Evolutionary conservation across 2,888 invertebrate genomes (phyloP).

Genomic region (Orthonychiurus folsomi): DNA sequence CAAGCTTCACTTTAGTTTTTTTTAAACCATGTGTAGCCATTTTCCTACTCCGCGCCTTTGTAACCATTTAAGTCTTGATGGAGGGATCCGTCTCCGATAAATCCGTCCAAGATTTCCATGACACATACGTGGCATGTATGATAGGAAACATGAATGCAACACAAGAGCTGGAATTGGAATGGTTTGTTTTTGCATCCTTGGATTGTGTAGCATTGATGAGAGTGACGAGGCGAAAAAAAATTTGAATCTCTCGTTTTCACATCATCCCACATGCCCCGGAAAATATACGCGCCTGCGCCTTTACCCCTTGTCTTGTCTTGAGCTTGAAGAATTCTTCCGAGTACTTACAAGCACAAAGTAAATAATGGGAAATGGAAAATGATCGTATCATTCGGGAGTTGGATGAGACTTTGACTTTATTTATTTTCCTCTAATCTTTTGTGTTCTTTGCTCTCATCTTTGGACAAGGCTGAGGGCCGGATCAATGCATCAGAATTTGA

Average conservation of each 20-base stretch:
- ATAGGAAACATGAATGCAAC: too few species aligned
- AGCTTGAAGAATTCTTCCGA: not conserved
- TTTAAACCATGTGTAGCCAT: too few species aligned
- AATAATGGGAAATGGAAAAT: not conserved
- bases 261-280: too few species aligned
- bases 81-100: too few species aligned
- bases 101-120: too few species aligned
- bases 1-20: too few species aligned
- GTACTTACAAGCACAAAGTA: not conserved
- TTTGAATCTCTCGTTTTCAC: too few species aligned
- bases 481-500: too few species aligned
- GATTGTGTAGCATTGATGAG: not conserved
- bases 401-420: not conserved
- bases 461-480: not conserved
- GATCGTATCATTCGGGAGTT: not conserved
- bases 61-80: too few species aligned
- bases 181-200: not conserved
- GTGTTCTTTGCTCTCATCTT: not conserved
- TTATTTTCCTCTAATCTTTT: slow-evolving; percentile 1
- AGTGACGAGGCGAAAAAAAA: too few species aligned
- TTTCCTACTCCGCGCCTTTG: too few species aligned
- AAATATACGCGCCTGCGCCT: not conserved
- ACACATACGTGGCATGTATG: too few species aligned
- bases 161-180: not conserved
- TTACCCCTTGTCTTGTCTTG: not conserved